phyloP scores from a whole-genome alignment of 1,140 invertebrate species.

The Drosophila sproati region DNA sequence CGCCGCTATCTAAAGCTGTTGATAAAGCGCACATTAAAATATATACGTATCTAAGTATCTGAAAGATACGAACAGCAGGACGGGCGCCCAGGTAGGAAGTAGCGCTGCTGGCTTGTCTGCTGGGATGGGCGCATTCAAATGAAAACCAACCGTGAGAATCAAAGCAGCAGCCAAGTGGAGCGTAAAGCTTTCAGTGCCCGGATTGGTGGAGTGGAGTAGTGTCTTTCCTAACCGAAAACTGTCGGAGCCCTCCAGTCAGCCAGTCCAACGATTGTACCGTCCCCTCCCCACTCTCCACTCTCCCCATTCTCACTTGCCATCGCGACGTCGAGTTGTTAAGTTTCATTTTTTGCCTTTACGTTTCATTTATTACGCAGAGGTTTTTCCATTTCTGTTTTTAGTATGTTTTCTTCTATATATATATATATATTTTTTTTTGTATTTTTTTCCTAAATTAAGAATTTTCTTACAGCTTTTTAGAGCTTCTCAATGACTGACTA shows the following conservation, averaged over 20 bases:
- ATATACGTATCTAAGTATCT: conserved; percentile 79
- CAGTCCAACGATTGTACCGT: conserved; percentile 51
- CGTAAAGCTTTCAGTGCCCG: conserved; percentile 77
- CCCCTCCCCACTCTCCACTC: conserved; percentile 33
- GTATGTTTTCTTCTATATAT: background rate
- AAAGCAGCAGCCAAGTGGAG: conserved; percentile 79
- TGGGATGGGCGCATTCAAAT: conserved; percentile 68
- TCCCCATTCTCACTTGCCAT: conserved; percentile 10
- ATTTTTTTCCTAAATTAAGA: conserved; percentile 71
- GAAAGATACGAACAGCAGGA: conserved; percentile 53
- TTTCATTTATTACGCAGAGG: conserved; percentile 74
- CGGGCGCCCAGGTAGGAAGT: conserved; percentile 2
- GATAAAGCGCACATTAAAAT: conserved; percentile 81
- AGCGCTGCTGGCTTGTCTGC: conserved; percentile 14
- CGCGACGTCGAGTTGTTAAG: conserved; percentile 55
- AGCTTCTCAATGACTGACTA: conserved; percentile 65
- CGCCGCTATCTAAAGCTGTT: conserved; percentile 73
- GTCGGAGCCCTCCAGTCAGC: conserved; percentile 25
- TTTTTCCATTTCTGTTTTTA: conserved; percentile 43
- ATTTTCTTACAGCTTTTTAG: conserved; percentile 73
- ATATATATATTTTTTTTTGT: conserved; percentile 5
- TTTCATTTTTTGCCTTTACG: conserved; percentile 66
- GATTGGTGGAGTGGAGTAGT: conserved; percentile 21
- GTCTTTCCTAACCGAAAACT: conserved; percentile 50
- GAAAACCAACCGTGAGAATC: conserved; percentile 80